phyloP scores from a whole-genome alignment of 2,888 invertebrate genomes.

The Spilosoma lubricipeda region DNA sequence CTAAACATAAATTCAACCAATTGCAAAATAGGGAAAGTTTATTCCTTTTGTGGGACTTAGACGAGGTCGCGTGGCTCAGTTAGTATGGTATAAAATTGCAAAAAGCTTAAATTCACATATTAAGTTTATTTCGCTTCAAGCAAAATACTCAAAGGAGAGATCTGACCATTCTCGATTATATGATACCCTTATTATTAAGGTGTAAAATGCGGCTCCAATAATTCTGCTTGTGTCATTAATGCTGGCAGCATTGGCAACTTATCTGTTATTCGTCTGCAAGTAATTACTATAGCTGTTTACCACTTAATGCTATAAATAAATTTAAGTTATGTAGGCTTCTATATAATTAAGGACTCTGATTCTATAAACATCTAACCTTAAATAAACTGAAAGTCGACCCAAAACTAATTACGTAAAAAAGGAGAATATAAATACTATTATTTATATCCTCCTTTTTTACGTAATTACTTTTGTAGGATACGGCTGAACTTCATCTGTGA shows the following conservation, averaged over 20 bases:
- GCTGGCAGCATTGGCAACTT: not conserved
- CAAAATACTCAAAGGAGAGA: not conserved
- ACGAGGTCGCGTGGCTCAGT: too few species aligned
- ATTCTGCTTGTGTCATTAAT: not conserved
- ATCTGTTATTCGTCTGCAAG: not conserved
- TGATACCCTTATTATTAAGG: slow-evolving; percentile 10
- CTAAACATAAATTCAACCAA: too few species aligned
- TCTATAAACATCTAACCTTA: too few species aligned
- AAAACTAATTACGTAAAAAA: too few species aligned
- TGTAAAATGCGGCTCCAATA: not conserved
- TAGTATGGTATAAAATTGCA: not conserved
- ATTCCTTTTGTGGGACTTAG: too few species aligned
- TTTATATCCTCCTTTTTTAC: too few species aligned
- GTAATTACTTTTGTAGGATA: too few species aligned
- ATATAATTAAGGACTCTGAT: not conserved
- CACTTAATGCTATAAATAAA: not conserved
- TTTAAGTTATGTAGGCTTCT: not conserved
- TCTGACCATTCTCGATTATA: not conserved
- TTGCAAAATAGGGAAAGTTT: too few species aligned
- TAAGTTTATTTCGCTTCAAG: not conserved
- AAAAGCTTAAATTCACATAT: not conserved
- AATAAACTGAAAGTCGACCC: too few species aligned
- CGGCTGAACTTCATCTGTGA: too few species aligned
- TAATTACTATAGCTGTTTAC: slow-evolving; percentile 13
- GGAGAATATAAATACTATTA: too few species aligned